Conservation (phyloP, 2,888 invertebrate genomes). For the Creontiades dilutus region DNA sequence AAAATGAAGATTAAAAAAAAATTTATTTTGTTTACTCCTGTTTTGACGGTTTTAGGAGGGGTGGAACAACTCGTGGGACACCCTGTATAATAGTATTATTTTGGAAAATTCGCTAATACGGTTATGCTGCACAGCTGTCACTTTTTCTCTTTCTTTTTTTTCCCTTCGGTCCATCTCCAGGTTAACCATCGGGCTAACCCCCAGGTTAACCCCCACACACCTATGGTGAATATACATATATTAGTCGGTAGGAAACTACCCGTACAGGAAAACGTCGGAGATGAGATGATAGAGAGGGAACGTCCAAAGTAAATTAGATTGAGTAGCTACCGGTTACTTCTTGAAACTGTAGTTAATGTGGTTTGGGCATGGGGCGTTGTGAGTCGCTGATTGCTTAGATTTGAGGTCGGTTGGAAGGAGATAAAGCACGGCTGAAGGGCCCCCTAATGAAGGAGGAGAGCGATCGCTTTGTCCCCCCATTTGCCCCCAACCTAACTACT, state of each 20-base stretch:
- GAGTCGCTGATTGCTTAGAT: conserved; percentile 68
- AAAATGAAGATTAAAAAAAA: no score
- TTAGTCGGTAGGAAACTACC: background rate
- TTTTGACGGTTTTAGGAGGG: no score
- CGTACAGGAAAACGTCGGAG: background rate
- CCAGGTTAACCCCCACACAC: no score
- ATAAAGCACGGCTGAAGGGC: conserved; percentile 68
- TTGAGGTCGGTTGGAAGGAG: conserved; percentile 69
- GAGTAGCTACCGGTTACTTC: conserved; percentile 70
- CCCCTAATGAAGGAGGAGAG: conserved; percentile 67
- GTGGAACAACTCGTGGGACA: no score
- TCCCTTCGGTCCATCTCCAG: no score
- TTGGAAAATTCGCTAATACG: no score
- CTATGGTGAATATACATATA: background rate
- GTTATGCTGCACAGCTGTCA: no score
- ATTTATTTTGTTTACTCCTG: no score
- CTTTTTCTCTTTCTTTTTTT: no score
- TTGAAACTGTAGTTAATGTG: conserved; percentile 68
- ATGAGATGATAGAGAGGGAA: conserved; percentile 33
- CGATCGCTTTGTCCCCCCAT: conserved; percentile 67
- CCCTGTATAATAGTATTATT: no score
- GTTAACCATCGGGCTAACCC: no score
- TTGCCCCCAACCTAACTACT: conserved; percentile 64
- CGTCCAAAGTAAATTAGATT: conserved; percentile 66
- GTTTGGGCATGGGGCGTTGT: conserved; percentile 62